Base-by-base conservation (phyloP, 2,888 invertebrate genomes). In the Agriopis aurantiaria region DNA sequence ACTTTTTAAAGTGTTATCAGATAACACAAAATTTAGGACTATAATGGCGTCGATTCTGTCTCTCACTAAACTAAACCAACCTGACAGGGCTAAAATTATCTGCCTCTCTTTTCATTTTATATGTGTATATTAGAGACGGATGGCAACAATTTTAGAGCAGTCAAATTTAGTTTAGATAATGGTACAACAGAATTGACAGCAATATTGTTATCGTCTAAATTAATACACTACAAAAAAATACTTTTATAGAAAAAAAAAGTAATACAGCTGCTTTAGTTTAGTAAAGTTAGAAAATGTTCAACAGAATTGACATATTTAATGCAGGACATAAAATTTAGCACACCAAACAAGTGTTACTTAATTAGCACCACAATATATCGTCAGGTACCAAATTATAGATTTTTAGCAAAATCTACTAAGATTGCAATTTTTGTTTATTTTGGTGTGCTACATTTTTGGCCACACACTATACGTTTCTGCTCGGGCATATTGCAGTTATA, bases 371-470 rank as follows among this genome's bases (percentile, higher is more conserved):
- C 2, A 23, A 23, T 23, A 23, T 6, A 56, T 58, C 48, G 48
- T 58, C 51, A 68, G 68, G 63, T 63, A 68, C 68, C 62, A 63
- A 58, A 33, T 33, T 23, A 23, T 23, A 23, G 17, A 40, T 33
- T 33, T 12, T 46, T n/a, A 23, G 43, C 43, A 43, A 33, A 23
- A 23, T 57, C 23, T 56, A 41, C 17, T 8, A 60, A 49, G 49
- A 55, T 58, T 52, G 41, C 12, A 23, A 11, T 12, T n/a, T 23
- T 52, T n/a, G 40, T 17, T 45, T 40, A 60, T 60, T 14, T 57
- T 57, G 57, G 59, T 33, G 51, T 53, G 65, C 56, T 60, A 64
- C 60, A 65, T 56, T 60, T 65, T 69, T 43, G 23, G 55, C 8
- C 45, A 43, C 40, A 40, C 5, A 17, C 45, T 65, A 7, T 48